Evolutionary conservation across 2,888 invertebrate genomes (phyloP), one percentile per base, ranked within the genome.

Genomic region (Parelbella ahira): DNA sequence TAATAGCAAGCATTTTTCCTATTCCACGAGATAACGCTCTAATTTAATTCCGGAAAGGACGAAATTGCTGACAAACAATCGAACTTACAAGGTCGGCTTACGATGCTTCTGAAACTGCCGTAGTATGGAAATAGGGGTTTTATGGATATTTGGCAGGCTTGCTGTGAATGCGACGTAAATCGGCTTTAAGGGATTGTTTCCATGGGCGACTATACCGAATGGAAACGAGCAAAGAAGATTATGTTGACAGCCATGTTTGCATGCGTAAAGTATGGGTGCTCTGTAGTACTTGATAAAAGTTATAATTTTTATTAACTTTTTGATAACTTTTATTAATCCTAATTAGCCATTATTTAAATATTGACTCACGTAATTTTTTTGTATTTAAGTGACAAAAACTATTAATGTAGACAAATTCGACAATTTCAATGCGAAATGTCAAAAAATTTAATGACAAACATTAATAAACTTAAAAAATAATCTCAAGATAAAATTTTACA

Each of bases 81-180:
- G 19, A 39, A 32, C 19, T 44, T 44, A 44, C 44, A 39, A 43
- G 37, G 43, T 39, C 43, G 36, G 34, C 25, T n/a, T n/a, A 30
- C 41, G 34, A 41, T 45, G 27, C 25, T 44, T 23, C 21, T 25
- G 12, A 24, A 32, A 44, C 44, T 39, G 37, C 28, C 23, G 21
- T 34, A 33, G 45, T 48, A 48, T 48, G 48, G 46, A 44, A 49
- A 49, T 49, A 28, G 10, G 28, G 25, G 37, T 43, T 46, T 41
- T 49, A 49, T 34, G 39, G 39, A 44, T 46, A 49, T 44, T 41
- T 41, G 39, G 39, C 38, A 27, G 32, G 39, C 39, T 41, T 33
- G 32, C 32, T 33, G 32, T 5, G 39, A 33, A 25, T 12, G 30
- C 25, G 32, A 33, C 39, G 32, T 41, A 41, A 41, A 39, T 30